Evolutionary conservation across 92 coral and sea anemone genomes (phyloP), one percentile per base, ranked within the genome.

Genomic region (Diadumene lineata): DNA sequence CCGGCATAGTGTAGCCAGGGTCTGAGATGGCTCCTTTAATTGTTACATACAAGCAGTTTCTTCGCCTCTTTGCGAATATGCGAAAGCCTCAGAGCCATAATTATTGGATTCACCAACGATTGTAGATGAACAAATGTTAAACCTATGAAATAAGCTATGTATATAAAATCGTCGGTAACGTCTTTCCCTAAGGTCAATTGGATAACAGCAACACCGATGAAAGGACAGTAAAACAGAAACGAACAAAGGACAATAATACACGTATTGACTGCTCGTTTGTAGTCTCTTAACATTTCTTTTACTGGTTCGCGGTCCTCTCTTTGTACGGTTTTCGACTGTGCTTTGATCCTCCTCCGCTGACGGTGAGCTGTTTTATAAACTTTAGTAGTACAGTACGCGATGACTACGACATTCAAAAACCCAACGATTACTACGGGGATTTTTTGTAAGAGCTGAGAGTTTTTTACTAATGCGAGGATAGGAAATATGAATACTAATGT

Each of bases 101-200:
- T 70, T 26, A 51, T n/a, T 25, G 75, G 75, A 32, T 70, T 70
- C 44, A 70, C 50, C 31, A 70, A 34, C 2, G 75, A 70, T 21
- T 70, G 75, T 0, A 70, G 25, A 22, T 70, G 29, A n/a, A 70
- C 63, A 18, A 30, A 70, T 7, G 64, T 51, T 17, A 30, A 15
- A 9, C 48, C 63, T 19, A 70, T 51, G 7, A 34, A 0, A 2
- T 19, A 8, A 1, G 63, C 19, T 11, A 51, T 29, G 23, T 29
- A 30, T 0, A 1, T 31, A 50, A 51, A 70, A 15, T 51, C 51
- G 1, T 30, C 44, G 31, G 60, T 55, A 1, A n/a, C 43, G 9
- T 53, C 64, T 11, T 51, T 51, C 7, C 64, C 63, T 43, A 30
- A 16, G 22, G 32, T 31, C 16, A 15, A 1, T 15, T 32, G 32